Base-by-base conservation (phyloP, 2,888 invertebrate species). In the Morpho achilles region DNA sequence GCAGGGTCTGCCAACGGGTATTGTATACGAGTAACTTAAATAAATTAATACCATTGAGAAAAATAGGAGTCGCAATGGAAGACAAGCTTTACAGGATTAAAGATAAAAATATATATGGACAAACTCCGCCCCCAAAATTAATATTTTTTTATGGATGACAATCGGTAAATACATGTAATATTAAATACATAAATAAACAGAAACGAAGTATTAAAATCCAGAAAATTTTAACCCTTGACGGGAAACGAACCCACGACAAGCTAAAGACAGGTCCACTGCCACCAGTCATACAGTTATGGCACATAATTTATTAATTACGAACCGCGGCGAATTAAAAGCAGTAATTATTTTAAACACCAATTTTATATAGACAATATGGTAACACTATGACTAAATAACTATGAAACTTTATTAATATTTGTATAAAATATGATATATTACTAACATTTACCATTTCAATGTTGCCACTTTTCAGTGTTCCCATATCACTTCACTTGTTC, bases 401-500 rank as follows among this genome's bases (percentile, higher is more conserved):
- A 58, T 58, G 49, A 49, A 58, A 53, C 9, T 4, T 51, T 43
- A 48, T 55, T 55, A 50, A 56, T 56, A 60, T 52, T 56, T 51
- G 52, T 60, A 60, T 56, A 60, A 60, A 60, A 60, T 48, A 51
- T 52, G 59, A 49, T 52, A 51, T 56, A 49, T 44, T 51, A 60
- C 56, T 60, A 56, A 56, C 16, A 16, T 44, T 42, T 7, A 45
- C 42, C 8, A 55, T 51, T 51, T 50, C 43, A 42, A 48, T 52
- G 44, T 22, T 47, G 55, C 59, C 59, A 56, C 48, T 40, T 39
- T 46, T 50, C 41, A 46, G 41, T 42, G 42, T 51, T 47, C 42
- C 51, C 16, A 22, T n/a, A 7, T 10, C n/a, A 40, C 46, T 41
- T 47, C 53, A 52, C 52, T 46, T 16, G 52, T 57, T 52, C 52